Evolutionary conservation across 2,888 invertebrate species (phyloP).

Genomic region (Phasia obesa): DNA sequence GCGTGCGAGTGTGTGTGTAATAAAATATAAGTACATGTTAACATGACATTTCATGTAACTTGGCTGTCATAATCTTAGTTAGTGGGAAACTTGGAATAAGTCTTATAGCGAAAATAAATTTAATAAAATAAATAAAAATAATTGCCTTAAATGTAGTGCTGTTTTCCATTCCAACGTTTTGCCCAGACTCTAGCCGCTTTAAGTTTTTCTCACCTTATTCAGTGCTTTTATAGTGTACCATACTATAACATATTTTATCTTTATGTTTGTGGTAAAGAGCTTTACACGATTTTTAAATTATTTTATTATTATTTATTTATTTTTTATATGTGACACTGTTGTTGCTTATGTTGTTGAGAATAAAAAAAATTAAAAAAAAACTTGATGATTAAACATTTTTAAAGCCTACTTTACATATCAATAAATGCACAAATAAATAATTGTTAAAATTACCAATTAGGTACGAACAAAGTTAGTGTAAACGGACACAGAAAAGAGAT

Average conservation of each 20-base stretch:
- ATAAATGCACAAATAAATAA: slow-evolving; percentile 48
- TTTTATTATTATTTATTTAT: slow-evolving; percentile 56
- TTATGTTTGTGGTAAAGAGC: slow-evolving; percentile 16
- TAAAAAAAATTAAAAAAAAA: not conserved
- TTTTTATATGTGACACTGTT: slow-evolving; percentile 32
- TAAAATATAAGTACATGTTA: slow-evolving; percentile 14
- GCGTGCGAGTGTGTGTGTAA: not conserved
- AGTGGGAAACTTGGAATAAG: not conserved
- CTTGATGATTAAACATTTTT: slow-evolving; percentile 52
- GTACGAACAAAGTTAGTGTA: not conserved
- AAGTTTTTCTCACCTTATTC: slow-evolving; percentile 3
- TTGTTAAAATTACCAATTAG: slow-evolving; percentile 6
- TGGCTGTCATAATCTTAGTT: not conserved
- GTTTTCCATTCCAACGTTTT: no score
- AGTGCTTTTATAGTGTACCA: not conserved
- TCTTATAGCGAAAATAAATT: not conserved
- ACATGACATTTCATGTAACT: slow-evolving; percentile 34
- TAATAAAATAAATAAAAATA: not conserved
- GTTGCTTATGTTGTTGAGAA: slow-evolving; percentile 1
- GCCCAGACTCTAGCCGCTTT: no score
- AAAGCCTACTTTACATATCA: slow-evolving; percentile 47
- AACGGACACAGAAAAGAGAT: not conserved
- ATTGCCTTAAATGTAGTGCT: no score
- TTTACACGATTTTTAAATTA: slow-evolving; percentile 58
- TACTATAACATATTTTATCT: not conserved